phyloP scores from a whole-genome alignment of 2,113 vertebrate genomes.

The Australoheros scitulus region DNA sequence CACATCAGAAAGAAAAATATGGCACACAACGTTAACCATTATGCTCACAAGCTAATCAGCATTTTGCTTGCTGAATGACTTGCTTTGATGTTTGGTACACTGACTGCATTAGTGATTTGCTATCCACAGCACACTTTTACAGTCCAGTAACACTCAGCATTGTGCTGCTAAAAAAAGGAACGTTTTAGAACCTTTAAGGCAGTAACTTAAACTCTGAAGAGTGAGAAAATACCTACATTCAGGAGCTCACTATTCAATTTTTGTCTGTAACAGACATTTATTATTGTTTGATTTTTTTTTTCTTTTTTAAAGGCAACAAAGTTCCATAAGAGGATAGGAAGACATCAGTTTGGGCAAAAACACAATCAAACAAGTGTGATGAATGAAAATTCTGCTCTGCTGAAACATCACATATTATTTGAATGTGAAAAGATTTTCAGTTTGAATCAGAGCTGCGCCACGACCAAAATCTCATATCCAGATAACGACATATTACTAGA shows the following conservation, averaged over 20 bases:
- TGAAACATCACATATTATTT: not conserved
- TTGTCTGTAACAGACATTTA: not conserved
- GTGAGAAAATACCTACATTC: not conserved
- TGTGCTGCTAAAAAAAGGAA: conserved; percentile 4
- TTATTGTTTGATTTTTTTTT: not conserved
- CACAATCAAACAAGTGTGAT: not conserved
- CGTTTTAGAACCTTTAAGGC: conserved; percentile 6
- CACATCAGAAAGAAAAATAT: conserved; percentile 33
- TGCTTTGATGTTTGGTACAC: conserved; percentile 61
- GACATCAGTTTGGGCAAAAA: not conserved
- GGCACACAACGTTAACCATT: conserved; percentile 30
- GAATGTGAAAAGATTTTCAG: not conserved
- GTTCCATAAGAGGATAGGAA: not conserved
- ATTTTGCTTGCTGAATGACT: conserved; percentile 48
- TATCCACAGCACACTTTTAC: conserved; percentile 42
- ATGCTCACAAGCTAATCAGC: conserved; percentile 58
- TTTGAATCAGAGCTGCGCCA: not conserved
- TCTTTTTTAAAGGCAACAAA: not conserved
- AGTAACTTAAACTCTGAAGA: not conserved
- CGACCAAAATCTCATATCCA: not conserved
- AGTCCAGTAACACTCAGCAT: conserved; percentile 28
- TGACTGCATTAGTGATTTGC: conserved; percentile 52
- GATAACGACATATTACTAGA: not conserved
- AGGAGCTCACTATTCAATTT: not conserved
- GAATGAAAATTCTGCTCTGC: no score